Conservation (phyloP, 2,888 invertebrate genomes). For the Oxyteleia sp. region DNA sequence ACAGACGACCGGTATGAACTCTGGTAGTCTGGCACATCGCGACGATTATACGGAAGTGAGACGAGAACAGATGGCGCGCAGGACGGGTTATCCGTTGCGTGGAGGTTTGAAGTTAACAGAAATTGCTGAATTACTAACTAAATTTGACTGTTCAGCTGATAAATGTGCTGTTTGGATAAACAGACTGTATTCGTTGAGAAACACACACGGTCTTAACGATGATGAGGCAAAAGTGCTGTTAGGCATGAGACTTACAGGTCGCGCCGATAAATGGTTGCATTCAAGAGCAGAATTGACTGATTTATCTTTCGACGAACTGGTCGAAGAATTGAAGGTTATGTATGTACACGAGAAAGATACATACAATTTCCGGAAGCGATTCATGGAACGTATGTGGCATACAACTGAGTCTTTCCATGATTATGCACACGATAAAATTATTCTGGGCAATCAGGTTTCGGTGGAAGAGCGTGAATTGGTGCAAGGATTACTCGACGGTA, state of each 20-base stretch:
- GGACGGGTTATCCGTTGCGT: no score
- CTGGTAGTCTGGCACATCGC: no score
- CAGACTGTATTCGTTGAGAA: not conserved
- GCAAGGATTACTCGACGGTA: slow-evolving; percentile 16
- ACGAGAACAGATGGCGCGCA: not conserved
- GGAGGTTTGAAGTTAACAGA: not conserved
- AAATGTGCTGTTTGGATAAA: slow-evolving; percentile 9
- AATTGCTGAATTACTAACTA: slow-evolving; percentile 1
- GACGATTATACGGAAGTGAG: not conserved
- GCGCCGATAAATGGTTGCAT: slow-evolving; percentile 12
- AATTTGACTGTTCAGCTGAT: not conserved
- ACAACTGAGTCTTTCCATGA: not conserved
- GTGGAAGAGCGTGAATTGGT: not conserved
- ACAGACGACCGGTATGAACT: no score
- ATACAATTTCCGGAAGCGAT: not conserved
- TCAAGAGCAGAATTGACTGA: slow-evolving; percentile 2
- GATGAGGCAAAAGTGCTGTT: not conserved
- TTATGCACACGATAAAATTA: not conserved
- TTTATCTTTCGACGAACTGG: not conserved
- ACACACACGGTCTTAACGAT: not conserved
- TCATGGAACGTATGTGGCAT: slow-evolving; percentile 3
- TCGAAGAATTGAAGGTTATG: slow-evolving; percentile 3
- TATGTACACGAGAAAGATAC: not conserved
- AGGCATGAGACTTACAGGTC: slow-evolving; percentile 9
- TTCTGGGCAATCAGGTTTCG: not conserved